These are phyloP conservation scores for Aradophagus sp. DNA, from an alignment of 1,140 invertebrate genomes.

Conservation along the genomic window DNA sequence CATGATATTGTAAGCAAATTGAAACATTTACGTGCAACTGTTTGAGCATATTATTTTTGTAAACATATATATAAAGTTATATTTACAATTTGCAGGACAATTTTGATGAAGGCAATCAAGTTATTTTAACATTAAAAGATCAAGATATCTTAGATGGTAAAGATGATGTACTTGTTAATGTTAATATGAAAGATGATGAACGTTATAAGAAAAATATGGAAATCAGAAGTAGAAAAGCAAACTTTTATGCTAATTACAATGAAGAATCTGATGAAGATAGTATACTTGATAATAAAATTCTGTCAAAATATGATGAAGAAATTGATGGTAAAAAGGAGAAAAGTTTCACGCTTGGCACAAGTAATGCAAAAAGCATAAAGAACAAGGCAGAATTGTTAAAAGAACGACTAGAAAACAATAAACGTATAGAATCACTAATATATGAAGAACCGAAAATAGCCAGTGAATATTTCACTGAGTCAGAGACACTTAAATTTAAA, in stretches of 20 bases:
- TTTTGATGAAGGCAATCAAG: constrained; percentile 88
- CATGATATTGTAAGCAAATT: constrained; percentile 85
- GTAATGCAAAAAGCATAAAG: constrained; percentile 71
- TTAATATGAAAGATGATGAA: constrained; percentile 96
- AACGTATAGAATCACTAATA: constrained; percentile 83
- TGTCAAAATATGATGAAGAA: constrained; percentile 98
- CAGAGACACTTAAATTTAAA: constrained; percentile 90
- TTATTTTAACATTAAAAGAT: constrained; percentile 96
- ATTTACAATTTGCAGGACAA: no score
- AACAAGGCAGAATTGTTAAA: constrained; percentile 75
- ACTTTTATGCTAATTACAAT: constrained; percentile 91
- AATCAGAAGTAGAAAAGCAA: constrained; percentile 87
- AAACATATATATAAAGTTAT: no score
- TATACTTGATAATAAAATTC: constrained; percentile 79
- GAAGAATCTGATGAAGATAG: constrained; percentile 89
- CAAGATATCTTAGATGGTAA: constrained; percentile 90
- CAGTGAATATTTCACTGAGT: constrained; percentile 90
- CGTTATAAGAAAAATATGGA: constrained; percentile 88
- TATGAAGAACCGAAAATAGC: constrained; percentile 83
- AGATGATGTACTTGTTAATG: constrained; percentile 94
- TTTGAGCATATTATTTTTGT: no score
- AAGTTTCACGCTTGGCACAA: constrained; percentile 86
- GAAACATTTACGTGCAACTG: no score
- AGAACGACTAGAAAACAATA: constrained; percentile 78
- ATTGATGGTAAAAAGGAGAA: constrained; percentile 86